These are phyloP conservation scores for Agrypnus murinus DNA, from an alignment of 2,888 invertebrate species.

Conservation along the genomic window DNA sequence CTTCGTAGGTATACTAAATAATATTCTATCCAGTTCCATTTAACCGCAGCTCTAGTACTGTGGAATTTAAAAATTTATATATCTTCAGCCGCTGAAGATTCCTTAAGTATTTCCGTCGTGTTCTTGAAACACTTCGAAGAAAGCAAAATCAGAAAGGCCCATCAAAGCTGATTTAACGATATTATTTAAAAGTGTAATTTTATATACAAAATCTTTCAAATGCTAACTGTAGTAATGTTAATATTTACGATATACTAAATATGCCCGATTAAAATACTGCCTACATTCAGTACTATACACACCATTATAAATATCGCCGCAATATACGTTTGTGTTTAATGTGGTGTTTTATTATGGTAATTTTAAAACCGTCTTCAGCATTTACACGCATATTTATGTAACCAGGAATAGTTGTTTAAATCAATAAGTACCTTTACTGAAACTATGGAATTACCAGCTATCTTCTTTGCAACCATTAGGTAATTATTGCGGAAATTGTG, in stretches of 20 bases:
- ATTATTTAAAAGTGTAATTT: slow-evolving; percentile 24
- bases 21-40: slow-evolving; percentile 34
- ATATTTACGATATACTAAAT: slow-evolving; percentile 45
- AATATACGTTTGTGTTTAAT: slow-evolving; percentile 39
- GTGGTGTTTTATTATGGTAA: slow-evolving; percentile 48
- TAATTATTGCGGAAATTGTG: slow-evolving; percentile 26
- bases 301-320: slow-evolving; percentile 45
- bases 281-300: slow-evolving; percentile 44
- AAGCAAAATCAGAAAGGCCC: background rate
- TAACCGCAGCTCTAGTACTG: too few relatives aligned
- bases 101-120: slow-evolving; percentile 19
- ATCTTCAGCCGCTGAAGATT: slow-evolving; percentile 26
- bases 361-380: slow-evolving; percentile 46
- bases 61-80: slow-evolving; percentile 39
- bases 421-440: slow-evolving; percentile 38
- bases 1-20: slow-evolving; percentile 33
- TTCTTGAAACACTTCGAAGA: slow-evolving; percentile 2
- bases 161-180: slow-evolving; percentile 10
- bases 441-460: slow-evolving; percentile 30
- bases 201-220: slow-evolving; percentile 32
- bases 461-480: slow-evolving; percentile 32
- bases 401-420: slow-evolving; percentile 42
- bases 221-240: slow-evolving; percentile 31
- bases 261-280: slow-evolving; percentile 38
- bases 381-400: slow-evolving; percentile 44